These are phyloP conservation scores for Cataglyphis albicans DNA, from an alignment of 2,888 invertebrate genomes.

Conservation along the genomic window DNA sequence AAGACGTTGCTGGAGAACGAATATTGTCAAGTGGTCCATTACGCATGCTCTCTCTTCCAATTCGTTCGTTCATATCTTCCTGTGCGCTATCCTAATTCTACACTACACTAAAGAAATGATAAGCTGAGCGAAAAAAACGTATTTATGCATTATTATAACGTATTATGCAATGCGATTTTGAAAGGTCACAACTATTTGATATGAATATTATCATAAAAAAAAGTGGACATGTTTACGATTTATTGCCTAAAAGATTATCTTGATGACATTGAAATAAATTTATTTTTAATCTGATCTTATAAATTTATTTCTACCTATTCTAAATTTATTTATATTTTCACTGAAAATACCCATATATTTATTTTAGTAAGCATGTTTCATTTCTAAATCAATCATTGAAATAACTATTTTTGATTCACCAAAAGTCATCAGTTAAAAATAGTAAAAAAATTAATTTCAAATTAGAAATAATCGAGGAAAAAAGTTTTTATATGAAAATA, in stretches of 20 bases:
- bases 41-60: slow-evolving; percentile 6
- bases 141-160: background rate
- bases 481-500: background rate
- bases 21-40: slow-evolving; percentile 43
- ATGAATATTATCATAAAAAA: background rate
- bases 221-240: background rate
- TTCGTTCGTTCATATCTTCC: background rate
- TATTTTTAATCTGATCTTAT: background rate
- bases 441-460: background rate
- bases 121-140: background rate
- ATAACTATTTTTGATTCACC: background rate
- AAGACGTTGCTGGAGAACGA: slow-evolving; percentile 18
- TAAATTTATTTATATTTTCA: background rate
- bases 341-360: background rate
- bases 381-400: background rate
- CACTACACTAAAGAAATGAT: background rate
- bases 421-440: background rate
- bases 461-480: background rate
- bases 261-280: background rate
- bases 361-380: background rate
- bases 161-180: background rate
- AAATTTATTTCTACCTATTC: background rate
- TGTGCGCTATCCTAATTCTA: background rate
- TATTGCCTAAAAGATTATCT: background rate
- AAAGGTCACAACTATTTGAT: background rate